Percentiles rank a stretch among this genome's conserved stretches.
Conservation (phyloP, 2,113 vertebrate genomes). For the Prinia subflava region DNA sequence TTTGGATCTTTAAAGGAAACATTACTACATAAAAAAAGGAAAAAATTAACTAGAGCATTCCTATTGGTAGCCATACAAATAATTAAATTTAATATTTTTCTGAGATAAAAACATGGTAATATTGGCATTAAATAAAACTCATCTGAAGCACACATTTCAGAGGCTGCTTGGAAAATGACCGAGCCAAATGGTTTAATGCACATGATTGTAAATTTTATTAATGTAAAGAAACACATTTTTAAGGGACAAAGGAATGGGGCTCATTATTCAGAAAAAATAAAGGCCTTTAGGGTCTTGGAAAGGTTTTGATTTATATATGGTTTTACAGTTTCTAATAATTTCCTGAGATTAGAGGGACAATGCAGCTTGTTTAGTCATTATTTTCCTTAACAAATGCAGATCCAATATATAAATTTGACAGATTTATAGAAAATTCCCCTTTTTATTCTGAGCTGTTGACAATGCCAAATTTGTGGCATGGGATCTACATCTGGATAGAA, state of each 20-base stretch:
- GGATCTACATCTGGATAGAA: not conserved
- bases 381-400: conserved; percentile 4
- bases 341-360: not conserved
- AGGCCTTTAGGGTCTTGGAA: not conserved
- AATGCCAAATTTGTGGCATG: not conserved
- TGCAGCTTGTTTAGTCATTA: not conserved
- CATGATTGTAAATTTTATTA: conserved; percentile 2
- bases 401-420: not conserved
- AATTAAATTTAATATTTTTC: not conserved
- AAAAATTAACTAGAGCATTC: not conserved
- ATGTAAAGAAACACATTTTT: conserved; percentile 14
- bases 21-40: not conserved
- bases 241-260: not conserved
- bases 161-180: conserved; percentile 1
- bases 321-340: conserved; percentile 16
- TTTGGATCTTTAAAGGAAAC: not conserved
- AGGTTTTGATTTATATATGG: not conserved
- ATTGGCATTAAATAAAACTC: not conserved
- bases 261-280: conserved; percentile 5
- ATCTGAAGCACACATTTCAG: not conserved
- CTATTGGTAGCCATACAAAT: not conserved
- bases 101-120: not conserved
- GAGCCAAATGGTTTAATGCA: not conserved
- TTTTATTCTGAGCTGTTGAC: not conserved
- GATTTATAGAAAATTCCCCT: not conserved